Conservation (phyloP, 2,888 invertebrate genomes). For the Autographa pulchrina region DNA sequence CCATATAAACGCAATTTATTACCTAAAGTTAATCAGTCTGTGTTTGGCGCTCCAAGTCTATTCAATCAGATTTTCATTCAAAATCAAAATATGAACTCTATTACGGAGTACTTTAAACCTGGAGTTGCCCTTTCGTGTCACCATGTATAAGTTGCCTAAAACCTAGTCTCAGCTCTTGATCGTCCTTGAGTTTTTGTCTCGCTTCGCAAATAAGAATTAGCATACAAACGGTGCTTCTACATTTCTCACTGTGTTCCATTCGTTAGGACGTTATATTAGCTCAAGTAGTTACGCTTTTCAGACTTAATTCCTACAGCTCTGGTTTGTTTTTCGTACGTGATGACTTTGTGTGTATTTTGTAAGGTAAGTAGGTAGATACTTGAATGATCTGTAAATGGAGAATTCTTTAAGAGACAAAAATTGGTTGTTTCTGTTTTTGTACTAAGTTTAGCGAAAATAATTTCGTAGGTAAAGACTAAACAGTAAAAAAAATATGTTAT, state of each 20-base stretch:
- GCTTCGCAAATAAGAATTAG: conserved; percentile 70
- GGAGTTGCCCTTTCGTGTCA: background rate
- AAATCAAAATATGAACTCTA: too few species aligned
- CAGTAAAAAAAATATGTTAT: too few species aligned
- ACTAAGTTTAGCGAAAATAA: too few species aligned
- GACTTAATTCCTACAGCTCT: conserved; percentile 48
- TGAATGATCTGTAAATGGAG: too few species aligned
- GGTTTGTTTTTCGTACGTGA: conserved; percentile 41
- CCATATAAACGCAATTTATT: too few species aligned
- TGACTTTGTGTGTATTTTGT: conserved; percentile 2
- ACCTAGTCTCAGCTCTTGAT: conserved; percentile 41
- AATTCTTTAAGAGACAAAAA: too few species aligned
- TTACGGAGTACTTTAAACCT: too few species aligned
- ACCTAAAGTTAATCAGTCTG: too few species aligned
- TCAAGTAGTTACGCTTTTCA: conserved; percentile 53
- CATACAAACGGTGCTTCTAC: conserved; percentile 73
- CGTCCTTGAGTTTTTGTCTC: conserved; percentile 61
- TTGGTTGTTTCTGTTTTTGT: too few species aligned
- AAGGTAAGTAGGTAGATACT: background rate
- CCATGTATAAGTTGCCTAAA: background rate
- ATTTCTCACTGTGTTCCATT: conserved; percentile 62
- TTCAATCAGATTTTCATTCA: too few species aligned
- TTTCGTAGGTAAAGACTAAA: too few species aligned
- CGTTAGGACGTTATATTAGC: conserved; percentile 57
- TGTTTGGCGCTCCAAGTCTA: too few species aligned